A percentile compares a stretch with the other conserved stretches of the same genome.
Evolutionary conservation across 2,888 invertebrate genomes (phyloP).

Genomic region (Flexamia atlantica): DNA sequence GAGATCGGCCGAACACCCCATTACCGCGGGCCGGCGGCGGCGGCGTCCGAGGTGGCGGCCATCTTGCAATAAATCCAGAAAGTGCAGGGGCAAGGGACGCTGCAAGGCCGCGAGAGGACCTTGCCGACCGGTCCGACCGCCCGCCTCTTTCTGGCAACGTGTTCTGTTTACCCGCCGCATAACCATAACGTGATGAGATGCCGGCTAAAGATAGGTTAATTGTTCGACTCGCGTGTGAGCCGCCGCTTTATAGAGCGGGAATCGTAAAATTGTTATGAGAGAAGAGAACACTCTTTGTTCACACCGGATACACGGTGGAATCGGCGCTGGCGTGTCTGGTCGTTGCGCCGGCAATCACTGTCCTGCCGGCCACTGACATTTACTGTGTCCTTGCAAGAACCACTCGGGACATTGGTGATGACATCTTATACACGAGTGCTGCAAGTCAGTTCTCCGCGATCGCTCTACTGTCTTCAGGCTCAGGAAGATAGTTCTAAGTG

Average conservation of each 20-base stretch:
- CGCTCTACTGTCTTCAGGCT: no score
- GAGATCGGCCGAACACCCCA: neutral
- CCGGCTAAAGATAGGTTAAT: neutral
- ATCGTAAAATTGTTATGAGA: neutral
- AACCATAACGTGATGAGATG: slow-evolving; percentile 11
- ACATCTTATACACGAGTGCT: no score
- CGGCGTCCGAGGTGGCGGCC: slow-evolving; percentile 36
- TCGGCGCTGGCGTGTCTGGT: no score
- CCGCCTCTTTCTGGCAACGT: slow-evolving; percentile 11
- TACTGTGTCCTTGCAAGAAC: no score
- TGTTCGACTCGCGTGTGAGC: neutral
- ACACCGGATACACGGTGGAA: neutral
- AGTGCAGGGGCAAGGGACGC: slow-evolving; percentile 49
- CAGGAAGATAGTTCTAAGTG: no score
- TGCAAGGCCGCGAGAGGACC: slow-evolving; percentile 36
- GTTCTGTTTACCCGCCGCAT: slow-evolving; percentile 17
- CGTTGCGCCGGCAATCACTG: no score
- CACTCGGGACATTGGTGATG: no score
- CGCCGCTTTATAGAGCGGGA: neutral
- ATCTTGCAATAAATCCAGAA: slow-evolving; percentile 53
- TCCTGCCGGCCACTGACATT: no score
- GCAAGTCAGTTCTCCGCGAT: no score
- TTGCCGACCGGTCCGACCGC: slow-evolving; percentile 35
- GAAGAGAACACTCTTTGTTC: slow-evolving; percentile 17
- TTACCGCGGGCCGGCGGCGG: slow-evolving; percentile 14